These are phyloP conservation scores for Criorhina ranunculi DNA, from an alignment of 2,888 invertebrate genomes.

Conservation along the genomic window DNA sequence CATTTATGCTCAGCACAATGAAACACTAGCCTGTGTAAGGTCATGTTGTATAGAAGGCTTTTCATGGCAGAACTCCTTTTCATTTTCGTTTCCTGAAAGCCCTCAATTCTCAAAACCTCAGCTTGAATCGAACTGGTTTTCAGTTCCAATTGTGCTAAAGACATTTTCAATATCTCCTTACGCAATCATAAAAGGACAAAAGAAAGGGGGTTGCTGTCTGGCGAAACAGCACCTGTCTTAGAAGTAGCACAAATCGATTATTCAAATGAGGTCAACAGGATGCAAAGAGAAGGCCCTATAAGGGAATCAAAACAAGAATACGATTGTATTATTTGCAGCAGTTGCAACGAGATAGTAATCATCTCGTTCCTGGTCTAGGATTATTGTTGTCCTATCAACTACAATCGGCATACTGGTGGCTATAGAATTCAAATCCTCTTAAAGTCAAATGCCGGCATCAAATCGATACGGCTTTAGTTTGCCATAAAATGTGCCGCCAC, in stretches of 20 bases:
- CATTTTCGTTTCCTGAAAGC: no score
- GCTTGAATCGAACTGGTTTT: no score
- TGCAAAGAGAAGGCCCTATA: conserved; percentile 7
- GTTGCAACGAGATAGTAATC: conserved; percentile 10
- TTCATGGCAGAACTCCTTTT: no score
- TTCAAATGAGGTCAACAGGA: conserved; percentile 43
- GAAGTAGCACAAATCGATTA: conserved; percentile 43
- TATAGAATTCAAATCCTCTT: conserved; percentile 2
- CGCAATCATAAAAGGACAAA: background rate
- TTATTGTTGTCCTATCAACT: background rate
- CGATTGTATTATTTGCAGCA: conserved; percentile 9
- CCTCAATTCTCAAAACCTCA: no score
- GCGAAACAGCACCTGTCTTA: background rate
- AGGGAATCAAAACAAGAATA: conserved; percentile 11
- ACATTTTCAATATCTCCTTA: background rate
- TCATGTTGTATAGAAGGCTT: no score
- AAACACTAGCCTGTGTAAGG: no score
- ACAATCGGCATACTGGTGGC: background rate
- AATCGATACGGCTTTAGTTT: background rate
- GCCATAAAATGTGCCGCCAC: conserved; percentile 7
- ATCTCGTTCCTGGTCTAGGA: conserved; percentile 15
- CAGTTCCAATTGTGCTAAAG: no score
- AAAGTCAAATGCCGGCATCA: background rate
- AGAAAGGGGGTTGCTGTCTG: background rate
- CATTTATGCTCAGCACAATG: no score